phyloP scores from a whole-genome alignment of 92 coral and sea anemone genomes.

The Pocillopora meandrina region DNA sequence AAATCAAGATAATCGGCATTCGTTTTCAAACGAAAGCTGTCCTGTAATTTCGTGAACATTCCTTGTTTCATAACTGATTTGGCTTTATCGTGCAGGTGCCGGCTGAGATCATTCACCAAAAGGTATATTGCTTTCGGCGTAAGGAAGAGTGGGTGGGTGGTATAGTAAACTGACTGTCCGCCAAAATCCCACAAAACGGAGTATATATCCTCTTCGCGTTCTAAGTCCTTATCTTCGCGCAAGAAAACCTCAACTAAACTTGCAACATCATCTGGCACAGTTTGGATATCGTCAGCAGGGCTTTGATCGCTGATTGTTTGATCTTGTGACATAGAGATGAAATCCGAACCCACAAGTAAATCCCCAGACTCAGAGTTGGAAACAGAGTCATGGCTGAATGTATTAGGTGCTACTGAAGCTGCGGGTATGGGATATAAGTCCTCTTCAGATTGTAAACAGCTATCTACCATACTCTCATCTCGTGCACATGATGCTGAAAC shows the following conservation, averaged over 20 bases:
- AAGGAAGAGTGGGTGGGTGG: conserved; percentile 66
- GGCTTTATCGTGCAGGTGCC: conserved; percentile 42
- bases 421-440: too few relatives aligned
- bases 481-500: too few relatives aligned
- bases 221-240: background rate
- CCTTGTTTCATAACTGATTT: conserved; percentile 40
- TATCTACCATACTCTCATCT: too few relatives aligned
- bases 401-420: too few relatives aligned
- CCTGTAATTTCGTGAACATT: conserved; percentile 17
- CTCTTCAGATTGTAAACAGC: too few relatives aligned
- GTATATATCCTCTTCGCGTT: conserved; percentile 13
- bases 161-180: conserved; percentile 67
- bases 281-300: background rate
- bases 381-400: too few relatives aligned
- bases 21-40: background rate
- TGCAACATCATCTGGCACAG: conserved; percentile 37
- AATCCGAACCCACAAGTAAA: too few relatives aligned
- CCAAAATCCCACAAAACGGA: conserved; percentile 68
- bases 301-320: background rate
- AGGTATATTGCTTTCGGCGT: conserved; percentile 58
- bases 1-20: conserved; percentile 57
- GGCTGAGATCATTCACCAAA: conserved; percentile 52
- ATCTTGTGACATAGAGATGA: background rate
- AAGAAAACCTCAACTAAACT: conserved; percentile 6
- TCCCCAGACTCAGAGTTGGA: too few relatives aligned